These are phyloP conservation scores for Vesta saturnalis DNA, from an alignment of 2,888 invertebrate genomes.

Conservation along the genomic window DNA sequence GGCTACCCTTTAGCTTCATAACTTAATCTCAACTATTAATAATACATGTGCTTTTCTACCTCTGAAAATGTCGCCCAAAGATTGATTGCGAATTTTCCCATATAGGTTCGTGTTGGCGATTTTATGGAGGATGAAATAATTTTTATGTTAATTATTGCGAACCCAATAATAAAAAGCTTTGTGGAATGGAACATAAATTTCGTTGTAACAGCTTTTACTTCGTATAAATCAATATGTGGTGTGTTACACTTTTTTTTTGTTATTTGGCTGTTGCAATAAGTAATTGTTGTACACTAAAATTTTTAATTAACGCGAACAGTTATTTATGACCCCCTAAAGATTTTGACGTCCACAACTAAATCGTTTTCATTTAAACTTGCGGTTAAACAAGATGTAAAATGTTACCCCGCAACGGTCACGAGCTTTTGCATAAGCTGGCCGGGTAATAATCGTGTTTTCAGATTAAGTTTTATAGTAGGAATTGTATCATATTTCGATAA, in stretches of 20 bases:
- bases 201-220: conserved; percentile 14
- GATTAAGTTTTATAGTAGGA: conserved; percentile 17
- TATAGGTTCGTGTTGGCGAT: conserved; percentile 11
- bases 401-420: conserved; percentile 20
- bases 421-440: conserved; percentile 14
- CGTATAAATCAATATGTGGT: conserved; percentile 21
- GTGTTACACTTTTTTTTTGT: conserved; percentile 21
- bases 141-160: conserved; percentile 28
- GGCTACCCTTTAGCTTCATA: conserved; percentile 53
- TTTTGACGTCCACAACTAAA: conserved; percentile 20
- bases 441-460: conserved; percentile 26
- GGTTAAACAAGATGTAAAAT: conserved; percentile 11
- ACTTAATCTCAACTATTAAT: conserved; percentile 54
- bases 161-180: conserved; percentile 30
- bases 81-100: neutral
- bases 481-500: conserved; percentile 22
- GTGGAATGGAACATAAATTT: conserved; percentile 23
- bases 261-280: conserved; percentile 26
- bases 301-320: conserved; percentile 28
- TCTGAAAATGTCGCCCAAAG: neutral
- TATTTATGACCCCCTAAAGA: conserved; percentile 19
- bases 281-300: conserved; percentile 31
- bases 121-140: conserved; percentile 15
- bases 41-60: conserved; percentile 33
- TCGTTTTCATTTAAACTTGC: conserved; percentile 1